Evolutionary conservation across 2,888 invertebrate species (phyloP).

Genomic region (Pemphredon lugubris): DNA sequence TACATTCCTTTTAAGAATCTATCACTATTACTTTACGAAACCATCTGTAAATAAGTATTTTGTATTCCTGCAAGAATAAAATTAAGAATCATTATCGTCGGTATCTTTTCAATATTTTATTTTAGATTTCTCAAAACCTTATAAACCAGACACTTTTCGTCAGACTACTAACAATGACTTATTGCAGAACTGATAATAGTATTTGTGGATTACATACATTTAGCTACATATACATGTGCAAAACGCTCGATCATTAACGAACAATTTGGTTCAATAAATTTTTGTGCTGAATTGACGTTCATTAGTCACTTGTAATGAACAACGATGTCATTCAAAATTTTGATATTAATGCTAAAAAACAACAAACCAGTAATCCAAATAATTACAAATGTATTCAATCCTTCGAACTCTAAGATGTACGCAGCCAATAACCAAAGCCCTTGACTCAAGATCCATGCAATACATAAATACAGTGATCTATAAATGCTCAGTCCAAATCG

Average conservation of each 20-base stretch:
- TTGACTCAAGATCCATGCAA: slow-evolving; percentile 88
- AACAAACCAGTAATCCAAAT: slow-evolving; percentile 92
- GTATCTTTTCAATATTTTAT: slow-evolving; percentile 12
- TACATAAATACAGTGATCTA: slow-evolving; percentile 82
- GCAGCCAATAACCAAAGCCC: slow-evolving; percentile 94
- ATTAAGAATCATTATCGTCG: slow-evolving; percentile 59
- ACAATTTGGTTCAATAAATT: no score
- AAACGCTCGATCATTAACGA: neutral
- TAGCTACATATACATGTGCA: neutral
- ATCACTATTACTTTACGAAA: slow-evolving; percentile 79
- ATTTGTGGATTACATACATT: neutral
- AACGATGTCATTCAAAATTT: slow-evolving; percentile 84
- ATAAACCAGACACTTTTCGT: no score
- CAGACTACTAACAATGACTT: no score
- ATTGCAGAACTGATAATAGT: neutral
- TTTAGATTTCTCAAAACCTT: no score
- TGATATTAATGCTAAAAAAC: slow-evolving; percentile 92
- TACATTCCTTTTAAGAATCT: slow-evolving; percentile 79
- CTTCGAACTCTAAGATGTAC: slow-evolving; percentile 95
- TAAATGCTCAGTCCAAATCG: slow-evolving; percentile 84
- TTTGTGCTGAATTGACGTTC: no score
- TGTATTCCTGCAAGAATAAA: slow-evolving; percentile 80
- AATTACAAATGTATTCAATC: slow-evolving; percentile 90
- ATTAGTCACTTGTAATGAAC: slow-evolving; percentile 64
- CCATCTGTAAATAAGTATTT: slow-evolving; percentile 81